Evolutionary conservation across 2,888 invertebrate genomes (phyloP).

Genomic region (Standfussiana lucernea): DNA sequence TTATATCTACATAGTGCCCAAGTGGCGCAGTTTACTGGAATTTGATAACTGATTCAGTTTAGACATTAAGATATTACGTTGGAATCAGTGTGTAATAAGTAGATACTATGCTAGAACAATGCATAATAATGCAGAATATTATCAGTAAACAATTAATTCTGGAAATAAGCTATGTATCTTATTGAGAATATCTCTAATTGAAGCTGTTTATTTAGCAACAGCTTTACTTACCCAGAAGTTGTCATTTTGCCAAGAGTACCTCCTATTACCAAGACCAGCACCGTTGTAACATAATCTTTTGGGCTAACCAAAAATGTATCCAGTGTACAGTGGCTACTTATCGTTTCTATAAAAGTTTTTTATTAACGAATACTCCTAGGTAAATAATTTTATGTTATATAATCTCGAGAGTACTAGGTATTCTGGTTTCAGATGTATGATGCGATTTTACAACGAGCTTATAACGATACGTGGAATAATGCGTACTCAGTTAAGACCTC

Average conservation of each 20-base stretch:
- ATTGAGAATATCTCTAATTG: constrained; percentile 1
- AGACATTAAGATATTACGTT: neutral
- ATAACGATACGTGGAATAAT: constrained; percentile 43
- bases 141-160: constrained; percentile 18
- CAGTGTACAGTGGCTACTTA: neutral
- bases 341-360: neutral
- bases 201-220: neutral
- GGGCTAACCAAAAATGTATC: neutral
- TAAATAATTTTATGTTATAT: neutral
- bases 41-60: constrained; percentile 1
- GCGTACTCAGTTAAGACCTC: constrained; percentile 44
- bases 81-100: neutral
- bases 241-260: neutral
- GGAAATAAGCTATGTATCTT: neutral
- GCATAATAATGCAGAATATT: constrained; percentile 14
- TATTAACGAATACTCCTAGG: neutral
- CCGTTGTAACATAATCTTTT: neutral
- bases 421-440: neutral
- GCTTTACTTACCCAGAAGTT: neutral
- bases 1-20: constrained; percentile 5
- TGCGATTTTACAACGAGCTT: constrained; percentile 26
- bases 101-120: neutral
- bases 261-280: neutral
- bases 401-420: neutral
- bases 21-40: constrained; percentile 13